These are phyloP conservation scores for Orchesella flavescens DNA, from an alignment of 2,888 invertebrate genomes.

Conservation along the genomic window DNA sequence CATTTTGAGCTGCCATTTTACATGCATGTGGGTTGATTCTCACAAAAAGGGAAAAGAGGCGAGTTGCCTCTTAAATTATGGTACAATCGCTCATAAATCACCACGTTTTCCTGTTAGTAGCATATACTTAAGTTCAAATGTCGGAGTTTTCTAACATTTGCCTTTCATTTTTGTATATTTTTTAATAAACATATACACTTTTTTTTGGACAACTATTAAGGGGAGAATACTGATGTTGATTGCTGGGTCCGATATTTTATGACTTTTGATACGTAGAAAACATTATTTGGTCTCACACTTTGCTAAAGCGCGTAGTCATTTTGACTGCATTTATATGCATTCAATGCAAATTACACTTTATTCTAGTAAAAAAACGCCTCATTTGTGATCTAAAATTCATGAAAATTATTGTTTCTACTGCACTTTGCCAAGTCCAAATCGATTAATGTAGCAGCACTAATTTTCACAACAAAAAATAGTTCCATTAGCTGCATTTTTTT, in stretches of 20 bases:
- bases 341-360: too few relatives aligned
- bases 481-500: too few relatives aligned
- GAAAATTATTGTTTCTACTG: too few relatives aligned
- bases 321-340: too few relatives aligned
- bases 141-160: background rate
- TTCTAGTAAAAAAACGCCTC: too few relatives aligned
- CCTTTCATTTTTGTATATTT: background rate
- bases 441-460: too few relatives aligned
- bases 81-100: conserved; percentile 23
- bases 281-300: too few relatives aligned
- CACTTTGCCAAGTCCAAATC: too few relatives aligned
- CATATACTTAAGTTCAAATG: background rate
- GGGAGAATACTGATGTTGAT: background rate
- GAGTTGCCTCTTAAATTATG: conserved; percentile 10
- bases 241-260: background rate
- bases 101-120: conserved; percentile 8
- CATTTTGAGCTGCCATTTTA: background rate
- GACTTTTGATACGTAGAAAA: too few relatives aligned
- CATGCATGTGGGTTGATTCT: background rate
- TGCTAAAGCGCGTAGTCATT: too few relatives aligned
- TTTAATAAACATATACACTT: background rate
- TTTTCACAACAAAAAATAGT: too few relatives aligned
- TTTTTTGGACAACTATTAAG: background rate
- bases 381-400: too few relatives aligned
- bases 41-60: background rate